These are phyloP conservation scores for Columbina picui DNA, from an alignment of 2,113 vertebrate species.

Conservation along the genomic window DNA sequence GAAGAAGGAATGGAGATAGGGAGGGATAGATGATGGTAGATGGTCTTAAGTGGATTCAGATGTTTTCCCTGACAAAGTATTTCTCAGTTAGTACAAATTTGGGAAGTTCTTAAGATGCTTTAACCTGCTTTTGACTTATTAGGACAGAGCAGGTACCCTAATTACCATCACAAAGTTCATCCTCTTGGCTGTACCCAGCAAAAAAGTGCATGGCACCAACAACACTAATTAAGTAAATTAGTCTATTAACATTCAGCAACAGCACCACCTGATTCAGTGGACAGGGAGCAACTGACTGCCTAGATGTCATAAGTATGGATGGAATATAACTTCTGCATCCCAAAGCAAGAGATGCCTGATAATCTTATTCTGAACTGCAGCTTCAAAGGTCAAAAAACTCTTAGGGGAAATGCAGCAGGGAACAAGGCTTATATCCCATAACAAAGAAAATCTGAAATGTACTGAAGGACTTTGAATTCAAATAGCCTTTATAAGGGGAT, in stretches of 20 bases:
- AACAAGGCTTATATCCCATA: neutral
- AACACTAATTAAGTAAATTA: constrained; percentile 17
- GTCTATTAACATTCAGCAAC: constrained; percentile 25
- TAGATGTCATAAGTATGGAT: constrained; percentile 19
- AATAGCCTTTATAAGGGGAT: constrained; percentile 10
- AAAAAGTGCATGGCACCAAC: neutral
- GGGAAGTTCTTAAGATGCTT: neutral
- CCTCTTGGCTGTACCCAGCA: neutral
- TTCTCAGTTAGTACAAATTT: neutral
- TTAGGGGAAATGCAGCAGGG: neutral
- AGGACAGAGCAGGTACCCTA: neutral
- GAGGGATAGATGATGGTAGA: neutral
- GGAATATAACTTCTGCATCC: constrained; percentile 22
- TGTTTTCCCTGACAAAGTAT: neutral
- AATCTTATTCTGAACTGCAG: constrained; percentile 50
- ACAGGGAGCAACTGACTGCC: neutral
- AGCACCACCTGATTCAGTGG: neutral
- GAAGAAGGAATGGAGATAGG: neutral
- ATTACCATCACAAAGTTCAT: neutral
- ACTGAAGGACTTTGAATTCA: constrained; percentile 40
- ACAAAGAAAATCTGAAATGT: constrained; percentile 19
- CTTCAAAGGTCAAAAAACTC: constrained; percentile 58
- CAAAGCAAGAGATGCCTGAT: constrained; percentile 12
- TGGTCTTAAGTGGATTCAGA: neutral
- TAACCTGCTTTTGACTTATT: neutral